Conservation (phyloP, 2,113 vertebrate species). For the Leiothrix lutea region DNA sequence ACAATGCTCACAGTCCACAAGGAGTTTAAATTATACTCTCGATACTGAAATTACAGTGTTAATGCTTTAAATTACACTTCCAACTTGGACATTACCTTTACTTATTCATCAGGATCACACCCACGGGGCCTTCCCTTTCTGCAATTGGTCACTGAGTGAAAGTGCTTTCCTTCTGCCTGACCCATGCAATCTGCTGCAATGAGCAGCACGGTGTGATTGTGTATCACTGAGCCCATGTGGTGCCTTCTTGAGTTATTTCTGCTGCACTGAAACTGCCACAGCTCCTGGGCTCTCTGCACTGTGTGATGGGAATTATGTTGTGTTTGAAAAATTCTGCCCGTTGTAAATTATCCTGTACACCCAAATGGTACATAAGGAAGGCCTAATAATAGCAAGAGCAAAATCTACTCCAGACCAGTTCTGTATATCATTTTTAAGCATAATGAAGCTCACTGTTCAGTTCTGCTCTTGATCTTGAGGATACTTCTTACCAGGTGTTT, state of each 20-base stretch:
- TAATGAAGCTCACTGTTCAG: not conserved
- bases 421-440: not conserved
- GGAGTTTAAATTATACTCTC: constrained; percentile 2
- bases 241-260: not conserved
- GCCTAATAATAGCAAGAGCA: not conserved
- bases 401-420: not conserved
- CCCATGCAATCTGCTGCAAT: not conserved
- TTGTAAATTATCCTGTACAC: not conserved
- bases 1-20: not conserved
- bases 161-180: not conserved
- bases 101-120: not conserved
- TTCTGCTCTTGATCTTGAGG: not conserved
- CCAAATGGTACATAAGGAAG: not conserved
- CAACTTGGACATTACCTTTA: not conserved
- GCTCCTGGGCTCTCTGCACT: not conserved
- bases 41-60: not conserved
- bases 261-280: not conserved
- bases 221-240: not conserved
- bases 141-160: not conserved
- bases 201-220: rapidly evolving
- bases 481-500: not conserved
- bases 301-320: not conserved
- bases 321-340: not conserved
- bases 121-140: not conserved
- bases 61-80: not conserved